Evolutionary conservation across 2,113 vertebrate genomes (phyloP).

Genomic region (Malaclemys terrapin): DNA sequence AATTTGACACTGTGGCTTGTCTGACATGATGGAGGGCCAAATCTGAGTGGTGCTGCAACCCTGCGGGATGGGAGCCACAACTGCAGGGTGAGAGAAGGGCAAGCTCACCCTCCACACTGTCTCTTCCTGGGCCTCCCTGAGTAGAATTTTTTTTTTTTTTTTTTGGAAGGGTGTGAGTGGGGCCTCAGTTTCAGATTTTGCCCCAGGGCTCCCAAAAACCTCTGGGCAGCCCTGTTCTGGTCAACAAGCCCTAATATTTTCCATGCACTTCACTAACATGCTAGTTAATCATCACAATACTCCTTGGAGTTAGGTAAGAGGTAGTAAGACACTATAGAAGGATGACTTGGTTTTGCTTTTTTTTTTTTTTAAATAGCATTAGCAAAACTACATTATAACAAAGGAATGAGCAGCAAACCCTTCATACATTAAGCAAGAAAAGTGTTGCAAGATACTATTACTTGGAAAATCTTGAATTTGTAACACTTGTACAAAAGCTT

Average conservation of each 20-base stretch:
- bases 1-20: not conserved
- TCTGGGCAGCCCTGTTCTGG: not conserved
- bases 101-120: not conserved
- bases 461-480: not conserved
- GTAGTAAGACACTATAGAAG: not conserved
- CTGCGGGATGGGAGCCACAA: not conserved
- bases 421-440: not conserved
- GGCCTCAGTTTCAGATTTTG: not conserved
- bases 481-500: constrained; percentile 31
- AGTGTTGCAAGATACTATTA: not conserved
- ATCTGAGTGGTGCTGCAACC: not conserved
- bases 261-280: not conserved
- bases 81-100: not conserved
- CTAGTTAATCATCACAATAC: constrained; percentile 14
- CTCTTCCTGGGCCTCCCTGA: not conserved
- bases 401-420: not conserved
- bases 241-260: constrained; percentile 57
- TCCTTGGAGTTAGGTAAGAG: not conserved
- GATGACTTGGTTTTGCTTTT: not conserved
- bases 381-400: constrained; percentile 20
- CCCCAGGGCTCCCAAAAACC: not conserved
- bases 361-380: not conserved
- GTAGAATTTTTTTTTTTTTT: not conserved
- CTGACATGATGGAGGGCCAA: not conserved
- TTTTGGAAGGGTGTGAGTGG: too few species aligned